Conservation (phyloP, 2,113 vertebrate genomes). For the Albula glossodonta region DNA sequence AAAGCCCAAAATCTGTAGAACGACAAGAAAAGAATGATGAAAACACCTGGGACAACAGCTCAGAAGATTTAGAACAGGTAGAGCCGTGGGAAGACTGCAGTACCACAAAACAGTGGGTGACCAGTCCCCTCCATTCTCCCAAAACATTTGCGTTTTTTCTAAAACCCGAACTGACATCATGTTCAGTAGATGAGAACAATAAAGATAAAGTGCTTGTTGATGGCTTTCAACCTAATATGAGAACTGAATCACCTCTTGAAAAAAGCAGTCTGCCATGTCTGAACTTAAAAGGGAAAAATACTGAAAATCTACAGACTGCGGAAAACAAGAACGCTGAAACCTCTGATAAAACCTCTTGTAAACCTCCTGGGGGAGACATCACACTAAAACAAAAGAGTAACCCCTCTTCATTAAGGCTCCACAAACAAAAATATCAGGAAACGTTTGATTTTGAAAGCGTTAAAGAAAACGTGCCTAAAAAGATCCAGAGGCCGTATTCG, state of each 20-base stretch:
- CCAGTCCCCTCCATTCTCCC: constrained; percentile 91
- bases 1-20: constrained; percentile 61
- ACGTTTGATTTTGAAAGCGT: constrained; percentile 48
- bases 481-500: constrained; percentile 65
- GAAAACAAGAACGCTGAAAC: constrained; percentile 27
- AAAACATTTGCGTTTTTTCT: constrained; percentile 78
- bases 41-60: constrained; percentile 68
- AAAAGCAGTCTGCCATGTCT: constrained; percentile 36
- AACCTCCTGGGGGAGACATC: constrained; percentile 46
- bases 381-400: constrained; percentile 56
- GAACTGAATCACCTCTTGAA: constrained; percentile 36
- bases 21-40: constrained; percentile 77
- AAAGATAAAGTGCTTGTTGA: constrained; percentile 22
- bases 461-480: constrained; percentile 53
- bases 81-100: constrained; percentile 88
- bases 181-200: constrained; percentile 31
- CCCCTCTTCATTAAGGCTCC: constrained; percentile 57
- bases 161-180: constrained; percentile 46
- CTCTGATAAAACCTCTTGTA: constrained; percentile 34
- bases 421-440: constrained; percentile 67
- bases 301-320: constrained; percentile 37
- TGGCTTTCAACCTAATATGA: constrained; percentile 24
- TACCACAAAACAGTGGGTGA: constrained; percentile 86
- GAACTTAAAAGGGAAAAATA: constrained; percentile 48
- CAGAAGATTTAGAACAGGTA: constrained; percentile 83